Percentiles rank a stretch among this genome's conserved stretches.
Evolutionary conservation across 2,113 vertebrate species (phyloP).

Genomic region (Silurus meridionalis): DNA sequence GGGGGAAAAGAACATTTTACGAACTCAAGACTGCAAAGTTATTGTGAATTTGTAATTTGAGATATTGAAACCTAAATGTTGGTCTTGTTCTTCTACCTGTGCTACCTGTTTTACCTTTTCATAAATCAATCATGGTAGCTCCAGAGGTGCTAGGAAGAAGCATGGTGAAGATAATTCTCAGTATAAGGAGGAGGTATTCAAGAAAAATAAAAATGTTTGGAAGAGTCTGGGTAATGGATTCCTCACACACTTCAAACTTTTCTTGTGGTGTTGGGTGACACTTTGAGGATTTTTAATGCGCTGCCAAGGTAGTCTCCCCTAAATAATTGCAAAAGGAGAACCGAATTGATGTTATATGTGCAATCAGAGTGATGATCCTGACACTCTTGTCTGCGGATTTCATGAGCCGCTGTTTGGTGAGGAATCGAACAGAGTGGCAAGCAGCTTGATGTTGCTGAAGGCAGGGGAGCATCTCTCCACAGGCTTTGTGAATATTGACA

Average conservation of each 20-base stretch:
- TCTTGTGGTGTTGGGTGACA: not conserved
- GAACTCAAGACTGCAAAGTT: not conserved
- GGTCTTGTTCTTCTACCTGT: conserved; percentile 16
- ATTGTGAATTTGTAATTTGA: not conserved
- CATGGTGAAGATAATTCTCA: conserved; percentile 20
- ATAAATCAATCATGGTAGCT: conserved; percentile 34
- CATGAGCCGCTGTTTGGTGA: conserved; percentile 44
- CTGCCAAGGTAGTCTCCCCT: not conserved
- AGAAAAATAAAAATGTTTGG: not conserved
- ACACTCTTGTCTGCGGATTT: conserved; percentile 33
- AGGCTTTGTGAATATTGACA: conserved; percentile 55
- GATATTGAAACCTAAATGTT: not conserved
- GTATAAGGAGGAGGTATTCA: not conserved
- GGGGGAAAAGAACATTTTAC: too few relatives aligned
- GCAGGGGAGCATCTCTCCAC: conserved; percentile 41
- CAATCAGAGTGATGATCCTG: conserved; percentile 30
- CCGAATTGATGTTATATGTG: conserved; percentile 40
- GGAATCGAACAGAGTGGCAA: conserved; percentile 45
- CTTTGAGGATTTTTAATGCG: conserved; percentile 21
- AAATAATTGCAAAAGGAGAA: not conserved
- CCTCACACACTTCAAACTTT: not conserved
- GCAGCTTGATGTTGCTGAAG: conserved; percentile 41
- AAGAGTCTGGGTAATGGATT: not conserved
- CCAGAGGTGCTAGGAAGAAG: conserved; percentile 31
- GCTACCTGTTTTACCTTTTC: conserved; percentile 18